Evolutionary conservation across 2,797 vertebrate species (phyloP).

Genomic region (Spea hammondii): DNA sequence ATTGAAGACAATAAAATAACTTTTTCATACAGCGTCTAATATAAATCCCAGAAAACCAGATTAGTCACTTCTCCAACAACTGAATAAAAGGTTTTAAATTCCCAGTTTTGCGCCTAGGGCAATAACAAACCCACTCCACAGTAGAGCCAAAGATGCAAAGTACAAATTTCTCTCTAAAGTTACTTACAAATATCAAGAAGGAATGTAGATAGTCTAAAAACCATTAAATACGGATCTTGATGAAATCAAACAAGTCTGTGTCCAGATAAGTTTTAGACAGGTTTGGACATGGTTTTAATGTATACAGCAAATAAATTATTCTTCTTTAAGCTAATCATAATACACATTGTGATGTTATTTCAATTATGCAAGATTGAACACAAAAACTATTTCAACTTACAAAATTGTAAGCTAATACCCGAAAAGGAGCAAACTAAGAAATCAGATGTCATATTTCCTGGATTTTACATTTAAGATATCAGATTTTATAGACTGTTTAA

Average conservation of each 20-base stretch:
- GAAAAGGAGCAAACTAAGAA: too few species aligned
- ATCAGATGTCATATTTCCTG: too few species aligned
- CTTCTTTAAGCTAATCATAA: too few species aligned
- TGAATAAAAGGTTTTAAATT: constrained; percentile 27
- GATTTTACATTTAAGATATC: too few species aligned
- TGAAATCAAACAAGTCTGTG: constrained; percentile 15
- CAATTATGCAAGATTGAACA: too few species aligned
- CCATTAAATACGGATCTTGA: constrained; percentile 9
- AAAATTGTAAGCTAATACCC: too few species aligned
- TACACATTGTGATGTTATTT: too few species aligned
- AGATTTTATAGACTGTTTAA: too few species aligned
- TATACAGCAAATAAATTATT: too few species aligned
- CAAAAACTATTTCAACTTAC: too few species aligned
- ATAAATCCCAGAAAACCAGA: constrained; percentile 12
- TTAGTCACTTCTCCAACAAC: constrained; percentile 36
- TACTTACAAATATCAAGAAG: constrained; percentile 14
- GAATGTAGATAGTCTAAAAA: background rate
- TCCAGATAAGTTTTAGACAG: background rate
- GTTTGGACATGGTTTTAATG: too few species aligned
- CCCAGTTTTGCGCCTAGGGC: constrained; percentile 33
- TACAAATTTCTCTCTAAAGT: constrained; percentile 31
- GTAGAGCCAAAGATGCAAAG: constrained; percentile 34
- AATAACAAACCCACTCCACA: constrained; percentile 39
- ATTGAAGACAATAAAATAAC: background rate
- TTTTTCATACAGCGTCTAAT: constrained; percentile 7